Evolutionary conservation across 2,113 vertebrate genomes (phyloP).

Genomic region (Cairina moschata): DNA sequence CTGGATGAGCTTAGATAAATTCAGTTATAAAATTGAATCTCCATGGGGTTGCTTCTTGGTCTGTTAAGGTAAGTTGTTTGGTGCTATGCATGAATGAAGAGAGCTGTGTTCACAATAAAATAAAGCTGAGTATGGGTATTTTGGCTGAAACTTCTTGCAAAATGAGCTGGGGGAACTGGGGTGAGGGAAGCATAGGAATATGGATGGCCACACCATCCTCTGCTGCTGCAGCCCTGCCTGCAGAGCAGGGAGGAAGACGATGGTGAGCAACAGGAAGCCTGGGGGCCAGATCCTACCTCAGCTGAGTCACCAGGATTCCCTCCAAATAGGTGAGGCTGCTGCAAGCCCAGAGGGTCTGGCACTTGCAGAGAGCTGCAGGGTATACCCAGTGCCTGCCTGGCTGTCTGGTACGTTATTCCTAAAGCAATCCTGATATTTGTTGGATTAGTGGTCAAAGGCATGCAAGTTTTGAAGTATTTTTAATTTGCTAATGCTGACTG

Average conservation of each 20-base stretch:
- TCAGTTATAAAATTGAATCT: neutral
- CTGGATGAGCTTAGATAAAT: neutral
- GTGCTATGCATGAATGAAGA: neutral
- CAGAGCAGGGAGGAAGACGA: neutral
- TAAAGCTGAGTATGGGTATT: neutral
- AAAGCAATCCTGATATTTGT: neutral
- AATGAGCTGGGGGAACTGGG: neutral
- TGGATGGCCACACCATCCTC: rapidly evolving
- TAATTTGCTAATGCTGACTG: neutral
- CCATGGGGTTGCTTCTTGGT: neutral
- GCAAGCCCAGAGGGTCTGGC: rapidly evolving
- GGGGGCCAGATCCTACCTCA: neutral
- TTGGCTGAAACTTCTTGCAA: neutral
- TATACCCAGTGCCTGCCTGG: rapidly evolving
- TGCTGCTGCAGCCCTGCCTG: rapidly evolving
- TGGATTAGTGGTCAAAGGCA: neutral
- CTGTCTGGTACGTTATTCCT: neutral
- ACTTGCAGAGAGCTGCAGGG: neutral
- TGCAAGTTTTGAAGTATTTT: neutral
- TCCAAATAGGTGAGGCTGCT: neutral
- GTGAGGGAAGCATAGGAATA: too few species aligned
- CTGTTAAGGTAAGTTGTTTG: neutral
- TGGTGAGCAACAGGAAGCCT: slow-evolving; percentile 6
- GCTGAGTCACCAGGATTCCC: neutral
- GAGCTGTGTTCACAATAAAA: neutral